Base-by-base conservation (phyloP, 2,797 vertebrate species). In the Smutsia gigantea region DNA sequence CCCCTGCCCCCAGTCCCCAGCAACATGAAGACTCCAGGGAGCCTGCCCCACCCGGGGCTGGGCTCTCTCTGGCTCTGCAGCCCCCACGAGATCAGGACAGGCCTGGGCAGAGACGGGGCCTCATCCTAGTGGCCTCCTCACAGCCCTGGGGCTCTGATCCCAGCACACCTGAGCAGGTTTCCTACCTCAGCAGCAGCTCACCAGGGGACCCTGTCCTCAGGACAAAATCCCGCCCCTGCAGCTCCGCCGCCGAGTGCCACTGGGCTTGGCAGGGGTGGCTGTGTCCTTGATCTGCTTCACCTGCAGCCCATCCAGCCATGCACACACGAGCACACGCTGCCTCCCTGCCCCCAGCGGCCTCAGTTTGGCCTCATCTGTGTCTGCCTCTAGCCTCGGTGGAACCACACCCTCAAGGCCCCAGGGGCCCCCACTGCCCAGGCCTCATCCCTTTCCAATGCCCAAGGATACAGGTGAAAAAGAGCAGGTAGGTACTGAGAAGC, bases 401-500 rank as follows among this genome's bases (percentile, higher is more conserved):
- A n/a, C 0, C 0, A 31, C 21, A 11, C 27, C 12, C n/a, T 15
- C 0, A 5, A 5, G 4, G 25, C 39, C 63, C 57, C 25, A 4
- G 37, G 18, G 1, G 31, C 29, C 2, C 78, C 17, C 42, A 0
- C 27, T 13, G 49, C 68, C 27, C 3, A 8, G 29, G n/a, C 27
- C 71, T 42, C 42, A 42, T 42, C 42, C 42, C 42, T 42, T 42
- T 42, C 42, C 42, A 42, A 42, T 7, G 42, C 42, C 42, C 42
- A 42, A 8, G 42, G 42, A 42, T 42, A 42, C 42, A 42, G 42
- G 42, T 42, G 42, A 42, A 42, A 42, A 42, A 42, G 42, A 42
- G 42, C 42, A 42, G 42, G 21, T 13, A 13, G 7, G 39, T 0
- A 2, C 23, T 2, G 14, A 8, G 6, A 17, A 49, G 31, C 34